A percentile compares a stretch with the other conserved stretches of the same genome.
Evolutionary conservation across 2,888 invertebrate genomes (phyloP).

Genomic region (Drosophila algonquin): DNA sequence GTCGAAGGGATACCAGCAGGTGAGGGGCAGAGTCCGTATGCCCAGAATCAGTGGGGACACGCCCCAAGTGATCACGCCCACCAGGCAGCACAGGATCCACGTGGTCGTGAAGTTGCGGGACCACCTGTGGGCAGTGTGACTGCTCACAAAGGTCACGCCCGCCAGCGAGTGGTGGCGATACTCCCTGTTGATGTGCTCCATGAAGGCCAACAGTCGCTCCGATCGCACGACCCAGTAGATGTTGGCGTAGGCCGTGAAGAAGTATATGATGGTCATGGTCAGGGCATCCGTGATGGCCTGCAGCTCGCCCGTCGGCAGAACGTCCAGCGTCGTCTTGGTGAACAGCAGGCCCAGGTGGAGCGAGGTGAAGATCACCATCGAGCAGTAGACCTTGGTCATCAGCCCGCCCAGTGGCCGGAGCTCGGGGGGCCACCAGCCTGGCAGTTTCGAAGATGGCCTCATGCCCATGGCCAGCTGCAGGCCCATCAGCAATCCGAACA

Average conservation of each 20-base stretch:
- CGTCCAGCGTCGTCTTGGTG: conserved; percentile 67
- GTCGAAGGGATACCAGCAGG: conserved; percentile 83
- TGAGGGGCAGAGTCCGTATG: conserved; percentile 70
- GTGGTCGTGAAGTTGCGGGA: conserved; percentile 53
- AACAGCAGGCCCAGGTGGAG: conserved; percentile 72
- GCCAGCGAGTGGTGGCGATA: conserved; percentile 80
- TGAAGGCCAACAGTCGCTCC: conserved; percentile 46
- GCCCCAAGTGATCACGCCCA: conserved; percentile 73
- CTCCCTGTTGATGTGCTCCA: conserved; percentile 62
- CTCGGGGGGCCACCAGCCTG: conserved; percentile 43
- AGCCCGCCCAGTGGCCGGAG: conserved; percentile 21
- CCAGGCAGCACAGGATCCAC: conserved; percentile 72
- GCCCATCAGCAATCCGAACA: conserved; percentile 62
- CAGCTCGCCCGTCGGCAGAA: conserved; percentile 64
- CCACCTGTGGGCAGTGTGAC: conserved; percentile 49
- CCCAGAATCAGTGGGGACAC: conserved; percentile 73
- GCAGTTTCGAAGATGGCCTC: conserved; percentile 50
- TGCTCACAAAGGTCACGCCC: conserved; percentile 78
- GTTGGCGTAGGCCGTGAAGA: conserved; percentile 69
- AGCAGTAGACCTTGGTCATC: conserved; percentile 39
- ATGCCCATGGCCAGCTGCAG: conserved; percentile 63
- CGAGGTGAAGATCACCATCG: conserved; percentile 50
- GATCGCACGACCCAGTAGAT: conserved; percentile 73
- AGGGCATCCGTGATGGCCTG: conserved; percentile 78
- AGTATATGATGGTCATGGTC: conserved; percentile 77